phyloP scores from a whole-genome alignment of 2,113 vertebrate genomes.

The Camelus dromedarius region DNA sequence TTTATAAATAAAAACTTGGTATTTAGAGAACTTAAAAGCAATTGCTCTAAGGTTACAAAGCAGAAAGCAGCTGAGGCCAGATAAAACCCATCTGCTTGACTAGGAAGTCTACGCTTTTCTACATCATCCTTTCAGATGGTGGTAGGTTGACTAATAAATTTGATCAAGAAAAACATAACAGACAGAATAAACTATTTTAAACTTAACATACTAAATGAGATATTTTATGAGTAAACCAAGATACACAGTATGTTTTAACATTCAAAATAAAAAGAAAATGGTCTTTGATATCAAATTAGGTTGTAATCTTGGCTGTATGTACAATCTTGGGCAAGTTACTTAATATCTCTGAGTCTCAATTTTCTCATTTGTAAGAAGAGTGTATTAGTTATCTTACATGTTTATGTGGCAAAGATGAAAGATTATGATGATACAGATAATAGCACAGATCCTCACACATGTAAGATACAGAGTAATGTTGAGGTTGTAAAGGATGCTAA shows the following conservation, averaged over 20 bases:
- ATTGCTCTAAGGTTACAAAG: conserved; percentile 15
- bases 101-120: conserved; percentile 41
- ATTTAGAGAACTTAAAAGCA: conserved; percentile 41
- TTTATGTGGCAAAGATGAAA: background rate
- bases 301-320: background rate
- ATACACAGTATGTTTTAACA: background rate
- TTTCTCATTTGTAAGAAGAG: background rate
- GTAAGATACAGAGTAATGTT: background rate
- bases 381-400: background rate
- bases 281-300: background rate
- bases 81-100: background rate
- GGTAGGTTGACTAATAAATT: background rate
- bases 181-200: conserved; percentile 44
- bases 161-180: background rate
- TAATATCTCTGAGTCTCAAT: conserved; percentile 1
- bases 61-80: background rate
- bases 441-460: background rate
- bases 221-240: conserved; percentile 44
- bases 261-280: conserved; percentile 47
- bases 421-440: background rate
- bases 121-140: background rate
- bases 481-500: background rate
- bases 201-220: conserved; percentile 24
- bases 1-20: background rate
- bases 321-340: background rate